phyloP scores from a whole-genome alignment of 2,113 vertebrate species.

The Percopsis transmontana region DNA sequence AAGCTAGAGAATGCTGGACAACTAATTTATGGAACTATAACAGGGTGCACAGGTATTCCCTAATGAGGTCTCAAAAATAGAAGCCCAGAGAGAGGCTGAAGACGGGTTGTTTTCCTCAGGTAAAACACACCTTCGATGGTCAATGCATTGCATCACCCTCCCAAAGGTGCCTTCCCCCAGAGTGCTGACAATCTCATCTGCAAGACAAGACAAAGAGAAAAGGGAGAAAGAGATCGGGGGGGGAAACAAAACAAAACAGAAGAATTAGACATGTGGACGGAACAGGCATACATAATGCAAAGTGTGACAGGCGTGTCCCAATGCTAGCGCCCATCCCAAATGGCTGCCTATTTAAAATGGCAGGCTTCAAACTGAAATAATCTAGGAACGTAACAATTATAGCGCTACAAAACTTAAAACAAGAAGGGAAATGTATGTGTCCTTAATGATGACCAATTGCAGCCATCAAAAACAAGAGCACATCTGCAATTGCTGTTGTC shows the following conservation, averaged over 20 bases:
- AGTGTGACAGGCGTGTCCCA: conserved; percentile 56
- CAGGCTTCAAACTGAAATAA: conserved; percentile 32
- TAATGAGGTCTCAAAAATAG: neutral
- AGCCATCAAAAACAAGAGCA: conserved; percentile 45
- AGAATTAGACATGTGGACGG: conserved; percentile 58
- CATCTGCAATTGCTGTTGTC: conserved; percentile 20
- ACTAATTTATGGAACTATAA: neutral
- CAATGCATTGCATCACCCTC: conserved; percentile 92
- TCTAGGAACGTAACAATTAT: conserved; percentile 27
- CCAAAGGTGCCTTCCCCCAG: conserved; percentile 96
- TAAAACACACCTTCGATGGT: conserved; percentile 87
- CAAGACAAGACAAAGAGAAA: conserved; percentile 58
- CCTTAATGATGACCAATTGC: conserved; percentile 53
- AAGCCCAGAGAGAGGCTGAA: conserved; percentile 6
- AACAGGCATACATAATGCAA: conserved; percentile 34
- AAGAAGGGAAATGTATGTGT: conserved; percentile 36
- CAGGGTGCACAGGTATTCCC: neutral
- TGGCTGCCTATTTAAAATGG: conserved; percentile 51
- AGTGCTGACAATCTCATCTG: conserved; percentile 96
- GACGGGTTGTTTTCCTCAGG: conserved; percentile 5
- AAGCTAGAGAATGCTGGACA: neutral
- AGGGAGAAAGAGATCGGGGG: conserved; percentile 6
- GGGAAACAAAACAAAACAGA: conserved; percentile 54
- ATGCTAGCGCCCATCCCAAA: conserved; percentile 57
- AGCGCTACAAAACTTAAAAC: conserved; percentile 24